Base-by-base conservation (phyloP, 1,140 invertebrate species). In the Berghia stephanieae region DNA sequence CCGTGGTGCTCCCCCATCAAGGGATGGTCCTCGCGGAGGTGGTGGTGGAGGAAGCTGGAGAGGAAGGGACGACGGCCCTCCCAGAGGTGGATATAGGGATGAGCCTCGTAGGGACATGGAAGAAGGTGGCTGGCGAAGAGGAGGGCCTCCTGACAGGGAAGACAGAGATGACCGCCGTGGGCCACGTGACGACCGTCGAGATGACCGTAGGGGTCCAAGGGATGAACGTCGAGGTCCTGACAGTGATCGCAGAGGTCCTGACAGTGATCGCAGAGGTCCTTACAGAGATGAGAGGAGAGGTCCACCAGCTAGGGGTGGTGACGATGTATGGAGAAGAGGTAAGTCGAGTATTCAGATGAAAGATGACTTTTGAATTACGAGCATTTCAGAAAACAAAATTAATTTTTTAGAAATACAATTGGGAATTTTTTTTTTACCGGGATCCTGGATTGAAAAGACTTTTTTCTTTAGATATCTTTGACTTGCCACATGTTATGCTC, bases 81-180 rank as follows among this genome's bases (percentile, higher is more conserved):
- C 57, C 70, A 85, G 76, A 86, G 83, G 13, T 67, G 84, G 78
- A 60, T 85, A 43, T 71, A 82, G 34, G 82, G 67, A 63, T 18
- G 76, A 44, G 21, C 13, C 69, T 4, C 38, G 21, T 24, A 76
- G 74, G 68, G 74, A 13, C 46, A 10, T n/a, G 46, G n/a, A n/a
- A 49, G 87, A 73, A 74, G 87, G 43, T 78, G 83, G 75, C 81
- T 85, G 81, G 83, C 44, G 74, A 44, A 38, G 74, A 76, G 83
- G 80, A 60, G 74, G 40, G 52, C 82, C 78, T 42, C 68, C 71
- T 18, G 79, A 79, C 4, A 70, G 49, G 36, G 81, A 78, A 36
- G 76, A 76, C 31, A 57, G 75, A 60, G 24, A 44, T 34, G 49
- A 42, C n/a, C 52, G 43, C 10, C n/a, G 31, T 13, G 49, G 42